A percentile compares a stretch with the other conserved stretches of the same genome.
Conservation (phyloP, 2,888 invertebrate species). For the Lordiphosa andalusiaca region DNA sequence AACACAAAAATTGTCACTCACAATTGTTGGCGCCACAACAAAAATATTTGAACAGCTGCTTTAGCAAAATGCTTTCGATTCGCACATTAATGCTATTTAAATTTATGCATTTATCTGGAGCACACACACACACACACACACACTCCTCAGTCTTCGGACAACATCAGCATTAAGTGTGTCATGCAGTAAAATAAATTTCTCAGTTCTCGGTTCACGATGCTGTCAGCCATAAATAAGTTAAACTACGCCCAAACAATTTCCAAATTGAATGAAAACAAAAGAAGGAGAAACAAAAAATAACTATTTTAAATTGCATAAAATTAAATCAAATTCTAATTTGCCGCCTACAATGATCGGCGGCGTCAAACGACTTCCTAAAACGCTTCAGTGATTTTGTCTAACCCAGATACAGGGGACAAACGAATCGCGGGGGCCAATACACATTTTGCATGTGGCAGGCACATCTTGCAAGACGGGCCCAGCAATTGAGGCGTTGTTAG, state of each 20-base stretch:
- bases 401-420: slow-evolving; percentile 45
- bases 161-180: slow-evolving; percentile 50
- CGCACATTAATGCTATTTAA: slow-evolving; percentile 47
- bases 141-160: not conserved
- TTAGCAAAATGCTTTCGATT: slow-evolving; percentile 28
- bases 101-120: slow-evolving; percentile 51
- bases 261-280: slow-evolving; percentile 39
- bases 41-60: slow-evolving; percentile 52
- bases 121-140: slow-evolving; percentile 22
- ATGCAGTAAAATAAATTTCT: slow-evolving; percentile 54
- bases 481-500: slow-evolving; percentile 37
- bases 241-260: slow-evolving; percentile 58
- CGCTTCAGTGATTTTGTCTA: slow-evolving; percentile 69
- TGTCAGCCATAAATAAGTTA: slow-evolving; percentile 60
- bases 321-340: slow-evolving; percentile 69
- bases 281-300: slow-evolving; percentile 26
- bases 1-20: no score
- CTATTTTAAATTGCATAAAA: slow-evolving; percentile 66
- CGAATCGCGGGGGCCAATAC: slow-evolving; percentile 23
- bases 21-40: slow-evolving; percentile 36
- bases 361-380: slow-evolving; percentile 59
- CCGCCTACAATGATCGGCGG: slow-evolving; percentile 52
- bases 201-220: slow-evolving; percentile 23
- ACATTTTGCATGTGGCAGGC: slow-evolving; percentile 53
- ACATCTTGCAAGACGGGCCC: slow-evolving; percentile 42